Conservation (phyloP, 2,113 vertebrate genomes). For the Lophura nycthemera region DNA sequence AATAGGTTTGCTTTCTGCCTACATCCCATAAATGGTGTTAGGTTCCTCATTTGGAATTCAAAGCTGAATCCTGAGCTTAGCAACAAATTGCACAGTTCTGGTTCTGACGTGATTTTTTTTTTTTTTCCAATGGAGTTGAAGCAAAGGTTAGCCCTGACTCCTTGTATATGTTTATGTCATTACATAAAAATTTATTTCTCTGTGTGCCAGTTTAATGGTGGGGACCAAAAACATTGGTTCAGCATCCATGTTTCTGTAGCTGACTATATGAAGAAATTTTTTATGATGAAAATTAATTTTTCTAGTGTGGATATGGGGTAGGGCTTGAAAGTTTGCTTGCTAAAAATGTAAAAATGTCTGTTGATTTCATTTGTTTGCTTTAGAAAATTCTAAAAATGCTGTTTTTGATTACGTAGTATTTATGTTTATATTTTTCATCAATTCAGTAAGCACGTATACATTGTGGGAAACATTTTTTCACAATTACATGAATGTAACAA, state of each 20-base stretch:
- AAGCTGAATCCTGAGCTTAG: not conserved
- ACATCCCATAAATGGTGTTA: not conserved
- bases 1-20: not conserved
- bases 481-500: not conserved
- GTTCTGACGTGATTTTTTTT: not conserved
- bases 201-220: accelerated
- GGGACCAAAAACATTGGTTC: not conserved
- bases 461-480: not conserved
- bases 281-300: not conserved
- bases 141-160: not conserved
- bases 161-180: not conserved
- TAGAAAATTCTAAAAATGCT: not conserved
- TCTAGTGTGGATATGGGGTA: not conserved
- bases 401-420: not conserved
- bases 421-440: not conserved
- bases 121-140: not conserved
- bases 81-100: not conserved
- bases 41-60: not conserved
- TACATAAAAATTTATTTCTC: not conserved
- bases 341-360: not conserved
- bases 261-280: not conserved
- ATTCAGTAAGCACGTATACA: not conserved
- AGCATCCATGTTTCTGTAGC: not conserved
- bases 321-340: not conserved
- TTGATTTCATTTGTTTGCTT: not conserved